Base-by-base conservation (phyloP, 2,888 invertebrate species). In the Troides helena region DNA sequence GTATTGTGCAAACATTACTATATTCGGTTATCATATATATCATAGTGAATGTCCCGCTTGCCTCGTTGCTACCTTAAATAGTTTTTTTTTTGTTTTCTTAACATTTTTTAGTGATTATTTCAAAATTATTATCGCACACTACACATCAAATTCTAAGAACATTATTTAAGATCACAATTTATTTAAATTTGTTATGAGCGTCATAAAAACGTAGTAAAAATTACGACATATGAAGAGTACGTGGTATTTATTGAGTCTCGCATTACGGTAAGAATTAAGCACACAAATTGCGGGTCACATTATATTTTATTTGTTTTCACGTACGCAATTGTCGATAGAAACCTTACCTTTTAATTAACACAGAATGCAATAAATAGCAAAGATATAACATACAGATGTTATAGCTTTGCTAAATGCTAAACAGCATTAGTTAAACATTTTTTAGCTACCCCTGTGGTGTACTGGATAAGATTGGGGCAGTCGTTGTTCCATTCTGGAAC, bases 251-350 rank as follows among this genome's bases (percentile, higher is more conserved):
- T 67, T 39, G 30, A 62, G 56, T 57, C 57, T 43, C 67, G 43
- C 6, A 10, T 62, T 62, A 62, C 57, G 56, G 62, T 62, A 53
- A 30, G 30, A 63, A 60, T 67, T 57, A 43, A 56, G 25, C 50
- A 36, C 60, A 60, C 62, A 12, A 12, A 23, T 39, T 62, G 39
- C 18, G 12, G 3, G 50, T 43, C 59, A 30, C 21, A 56, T 67
- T 56, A 25, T 57, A 62, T 67, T 67, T 56, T 39, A 67, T 67
- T 62, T 67, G 39, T 23, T 61, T 66, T 30, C 43, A 23, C 18
- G 2, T 62, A 56, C 53, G 62, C 56, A 62, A 67, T 53, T 39
- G 18, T 53, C 23, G 21, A 23, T 43, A 36, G 53, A 61, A 56
- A 62, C 43, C 67, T 7, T 36, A 17, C 50, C 62, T 25, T 43